These are phyloP conservation scores for Zygaena filipendulae DNA, from an alignment of 2,888 invertebrate species.

Conservation along the genomic window DNA sequence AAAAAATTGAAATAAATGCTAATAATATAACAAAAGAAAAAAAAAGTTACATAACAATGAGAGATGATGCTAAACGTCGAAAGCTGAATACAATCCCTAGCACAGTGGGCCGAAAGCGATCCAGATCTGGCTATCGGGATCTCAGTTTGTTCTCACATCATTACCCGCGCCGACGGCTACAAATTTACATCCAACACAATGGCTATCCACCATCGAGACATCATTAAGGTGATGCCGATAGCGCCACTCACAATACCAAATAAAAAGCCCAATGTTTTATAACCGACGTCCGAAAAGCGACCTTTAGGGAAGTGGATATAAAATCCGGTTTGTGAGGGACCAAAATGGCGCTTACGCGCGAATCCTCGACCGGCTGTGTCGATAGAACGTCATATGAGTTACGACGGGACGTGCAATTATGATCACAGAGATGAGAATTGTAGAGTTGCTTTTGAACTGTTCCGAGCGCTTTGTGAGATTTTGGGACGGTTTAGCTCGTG, in stretches of 20 bases:
- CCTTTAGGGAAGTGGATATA: conserved; percentile 24
- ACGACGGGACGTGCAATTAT: conserved; percentile 36
- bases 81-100: conserved; percentile 48
- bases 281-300: conserved; percentile 22
- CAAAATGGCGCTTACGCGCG: conserved; percentile 32
- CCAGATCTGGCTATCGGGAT: conserved; percentile 64
- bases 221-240: conserved; percentile 70
- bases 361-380: conserved; percentile 23
- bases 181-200: conserved; percentile 70
- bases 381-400: conserved; percentile 60
- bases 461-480: conserved; percentile 25
- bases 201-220: conserved; percentile 69
- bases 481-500: conserved; percentile 47
- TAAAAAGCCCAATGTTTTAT: conserved; percentile 31
- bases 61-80: conserved; percentile 34
- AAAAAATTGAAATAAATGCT: too few relatives aligned
- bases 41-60: conserved; percentile 34
- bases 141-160: conserved; percentile 70
- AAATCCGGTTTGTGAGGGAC: conserved; percentile 20
- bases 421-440: conserved; percentile 29
- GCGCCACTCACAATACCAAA: conserved; percentile 43
- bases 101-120: conserved; percentile 54
- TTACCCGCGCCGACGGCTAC: conserved; percentile 70
- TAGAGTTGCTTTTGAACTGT: conserved; percentile 38
- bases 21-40: too few relatives aligned